These are phyloP conservation scores for Podotricha telesiphe DNA, from an alignment of 2,888 invertebrate species.

Conservation along the genomic window DNA sequence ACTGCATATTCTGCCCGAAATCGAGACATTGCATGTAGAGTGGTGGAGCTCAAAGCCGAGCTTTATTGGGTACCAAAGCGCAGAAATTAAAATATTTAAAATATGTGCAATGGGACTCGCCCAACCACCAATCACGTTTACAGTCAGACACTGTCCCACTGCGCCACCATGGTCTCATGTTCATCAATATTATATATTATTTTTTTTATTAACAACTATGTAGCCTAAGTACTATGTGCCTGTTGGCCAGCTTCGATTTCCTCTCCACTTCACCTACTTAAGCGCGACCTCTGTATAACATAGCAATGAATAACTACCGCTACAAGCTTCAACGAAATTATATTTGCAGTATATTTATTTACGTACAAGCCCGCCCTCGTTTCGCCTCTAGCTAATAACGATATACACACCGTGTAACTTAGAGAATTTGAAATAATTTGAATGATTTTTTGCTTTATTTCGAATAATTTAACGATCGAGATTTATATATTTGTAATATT, in stretches of 20 bases:
- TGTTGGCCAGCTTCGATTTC: conserved; percentile 13
- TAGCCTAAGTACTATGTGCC: not conserved
- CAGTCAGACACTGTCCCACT: too few species aligned
- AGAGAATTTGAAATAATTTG: not conserved
- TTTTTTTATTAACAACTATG: not conserved
- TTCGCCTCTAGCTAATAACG: not conserved
- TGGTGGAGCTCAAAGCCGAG: too few species aligned
- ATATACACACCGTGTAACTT: not conserved
- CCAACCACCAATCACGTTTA: too few species aligned
- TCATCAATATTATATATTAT: too few species aligned
- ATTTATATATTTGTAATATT: too few species aligned
- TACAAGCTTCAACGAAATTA: conserved; percentile 9
- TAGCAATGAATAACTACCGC: conserved; percentile 5
- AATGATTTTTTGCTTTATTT: not conserved
- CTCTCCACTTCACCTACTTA: conserved; percentile 28
- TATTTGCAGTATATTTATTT: conserved; percentile 17
- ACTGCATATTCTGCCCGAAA: too few species aligned
- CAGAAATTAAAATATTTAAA: too few species aligned
- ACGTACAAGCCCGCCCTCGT: conserved; percentile 13
- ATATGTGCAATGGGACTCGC: too few species aligned
- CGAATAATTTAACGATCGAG: too few species aligned
- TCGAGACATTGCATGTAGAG: too few species aligned
- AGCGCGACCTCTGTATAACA: conserved; percentile 8
- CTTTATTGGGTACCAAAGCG: too few species aligned
- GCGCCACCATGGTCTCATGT: not conserved